phyloP scores from a whole-genome alignment of 2,888 invertebrate genomes.

The Barypeithes pellucidus region DNA sequence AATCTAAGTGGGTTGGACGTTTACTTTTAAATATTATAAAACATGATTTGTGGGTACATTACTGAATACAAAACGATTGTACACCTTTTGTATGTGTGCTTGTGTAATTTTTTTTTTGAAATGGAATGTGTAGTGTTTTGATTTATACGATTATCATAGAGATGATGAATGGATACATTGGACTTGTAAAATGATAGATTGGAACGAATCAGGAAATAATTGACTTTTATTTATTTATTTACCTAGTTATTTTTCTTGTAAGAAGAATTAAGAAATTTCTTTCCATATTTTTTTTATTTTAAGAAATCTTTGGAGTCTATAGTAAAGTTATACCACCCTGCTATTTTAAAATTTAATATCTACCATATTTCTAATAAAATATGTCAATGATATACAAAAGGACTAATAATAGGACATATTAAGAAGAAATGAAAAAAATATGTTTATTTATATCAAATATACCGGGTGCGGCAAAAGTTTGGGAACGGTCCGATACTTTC shows the following conservation, averaged over 20 bases:
- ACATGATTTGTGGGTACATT: conserved; percentile 53
- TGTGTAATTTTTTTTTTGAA: conserved; percentile 37
- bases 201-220: background rate
- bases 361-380: no score
- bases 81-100: conserved; percentile 45
- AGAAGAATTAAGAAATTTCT: background rate
- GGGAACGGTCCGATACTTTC: no score
- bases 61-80: conserved; percentile 49
- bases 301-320: no score
- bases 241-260: background rate
- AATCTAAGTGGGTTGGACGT: conserved; percentile 32
- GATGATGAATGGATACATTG: conserved; percentile 31
- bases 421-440: no score
- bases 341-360: no score
- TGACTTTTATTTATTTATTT: conserved; percentile 24
- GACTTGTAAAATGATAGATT: conserved; percentile 6
- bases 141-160: conserved; percentile 34
- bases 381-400: no score
- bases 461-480: no score
- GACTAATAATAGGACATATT: no score
- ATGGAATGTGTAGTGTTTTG: conserved; percentile 39
- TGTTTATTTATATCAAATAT: no score
- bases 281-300: no score
- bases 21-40: conserved; percentile 41
- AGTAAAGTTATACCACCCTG: no score